Base-by-base conservation (phyloP, 2,888 invertebrate species). In the Hypomecis atomaria region DNA sequence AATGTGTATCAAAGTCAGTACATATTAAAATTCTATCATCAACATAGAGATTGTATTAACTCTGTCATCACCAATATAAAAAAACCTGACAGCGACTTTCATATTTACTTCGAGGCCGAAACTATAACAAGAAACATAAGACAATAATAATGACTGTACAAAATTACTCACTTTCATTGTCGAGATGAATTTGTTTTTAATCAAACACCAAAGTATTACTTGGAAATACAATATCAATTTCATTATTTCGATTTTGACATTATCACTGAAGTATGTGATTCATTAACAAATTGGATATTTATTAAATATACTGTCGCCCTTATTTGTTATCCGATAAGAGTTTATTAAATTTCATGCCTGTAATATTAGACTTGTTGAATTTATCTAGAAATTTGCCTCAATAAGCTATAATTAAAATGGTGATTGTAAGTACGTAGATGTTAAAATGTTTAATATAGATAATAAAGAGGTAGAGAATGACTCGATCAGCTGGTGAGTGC, bases 311-410 rank as follows among this genome's bases (percentile, higher is more conserved):
- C 75, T 75, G 79, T 78, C 79, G 78, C 83, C 79, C 78, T 80
- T 84, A 82, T 86, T 86, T 83, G 81, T 76, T 82, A 75, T 82
- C 72, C 72, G 90, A 90, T 91, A 91, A 83, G 70, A 78, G 79
- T 83, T 87, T 89, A 91, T 90, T 91, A 90, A 89, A 87, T 87
- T 89, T 85, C 80, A 82, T 77, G 79, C 75, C 78, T 81, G 78
- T 82, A 83, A 84, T 87, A 87, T 82, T 74, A 76, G 70, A 72
- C 72, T 78, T 71, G 74, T 78, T 71, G 76, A 73, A 85, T 75
- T 86, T 89, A 89, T 88, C 88, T 79, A 72, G 74, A 75, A 80
- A 83, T 87, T 83, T 73, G 76, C 76, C 82, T 78, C 74, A 78
- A 78, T 80, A 76, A 77, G 79, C 72, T 75, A 83, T 88, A 82